phyloP scores from a whole-genome alignment of 2,888 invertebrate genomes.

The Erebia aethiops region DNA sequence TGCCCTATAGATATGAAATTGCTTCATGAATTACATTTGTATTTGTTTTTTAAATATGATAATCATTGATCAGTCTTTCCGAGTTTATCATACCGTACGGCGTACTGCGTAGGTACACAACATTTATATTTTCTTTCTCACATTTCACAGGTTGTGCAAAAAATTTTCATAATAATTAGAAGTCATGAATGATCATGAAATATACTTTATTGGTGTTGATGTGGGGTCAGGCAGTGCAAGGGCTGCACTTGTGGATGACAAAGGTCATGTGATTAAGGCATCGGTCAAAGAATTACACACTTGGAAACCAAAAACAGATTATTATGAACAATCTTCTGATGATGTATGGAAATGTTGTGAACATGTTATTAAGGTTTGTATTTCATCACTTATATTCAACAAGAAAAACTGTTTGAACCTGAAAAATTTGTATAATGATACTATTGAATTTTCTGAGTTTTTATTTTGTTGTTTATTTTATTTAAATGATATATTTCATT shows the following conservation, averaged over 20 bases:
- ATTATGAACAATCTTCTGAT: conserved; percentile 95
- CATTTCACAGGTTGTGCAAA: not conserved
- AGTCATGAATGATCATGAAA: conserved; percentile 28
- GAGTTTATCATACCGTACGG: not conserved
- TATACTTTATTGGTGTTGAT: conserved; percentile 93
- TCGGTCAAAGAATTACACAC: conserved; percentile 87
- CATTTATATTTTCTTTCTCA: not conserved
- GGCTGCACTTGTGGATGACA: conserved; percentile 89
- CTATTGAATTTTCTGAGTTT: too few relatives aligned
- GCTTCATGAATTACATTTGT: not conserved
- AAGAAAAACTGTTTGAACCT: too few relatives aligned
- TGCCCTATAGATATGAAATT: not conserved
- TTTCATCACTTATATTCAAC: not conserved
- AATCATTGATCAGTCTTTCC: not conserved
- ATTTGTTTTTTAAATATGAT: not conserved
- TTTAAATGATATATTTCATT: conserved; percentile 35
- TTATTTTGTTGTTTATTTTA: too few relatives aligned
- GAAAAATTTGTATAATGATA: too few relatives aligned
- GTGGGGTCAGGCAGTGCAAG: conserved; percentile 96
- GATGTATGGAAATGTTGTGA: conserved; percentile 93
- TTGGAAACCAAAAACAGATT: conserved; percentile 89
- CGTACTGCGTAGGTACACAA: too few relatives aligned
- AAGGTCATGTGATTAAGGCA: conserved; percentile 86
- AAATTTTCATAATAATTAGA: not conserved
- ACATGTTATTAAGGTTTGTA: conserved; percentile 87